Evolutionary conservation across 2,888 invertebrate genomes (phyloP), one percentile per base, ranked within the genome.

Genomic region (Nomada hirtipes): DNA sequence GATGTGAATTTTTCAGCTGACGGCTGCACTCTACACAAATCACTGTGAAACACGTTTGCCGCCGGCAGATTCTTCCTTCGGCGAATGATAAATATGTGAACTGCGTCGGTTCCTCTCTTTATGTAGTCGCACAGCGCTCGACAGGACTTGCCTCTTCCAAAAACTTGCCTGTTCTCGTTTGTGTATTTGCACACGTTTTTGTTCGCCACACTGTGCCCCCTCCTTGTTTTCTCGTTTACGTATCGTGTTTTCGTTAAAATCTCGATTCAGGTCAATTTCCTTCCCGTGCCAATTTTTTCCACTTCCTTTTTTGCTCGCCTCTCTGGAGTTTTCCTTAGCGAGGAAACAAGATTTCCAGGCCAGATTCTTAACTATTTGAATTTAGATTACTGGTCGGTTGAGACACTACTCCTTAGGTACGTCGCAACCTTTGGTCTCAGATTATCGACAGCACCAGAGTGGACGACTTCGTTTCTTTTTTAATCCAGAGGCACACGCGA

Each of bases 21-120:
- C 55, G 11, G 59, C 20, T 63, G 63, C 44, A 13, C 18, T 52
- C 26, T 64, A 26, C 10, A 61, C 18, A 55, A 77, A 69, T 79
- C 77, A 50, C n/a, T 60, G 55, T 42, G 60, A 73, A 59, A 42
- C n/a, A 50, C 64, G 29, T n/a, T 57, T 23, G 57, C 53, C 74
- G 57, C 57, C 15, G 18, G 23, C 71, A 20, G 20, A 20, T 77
- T 76, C 18, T 26, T 70, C 64, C 50, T 77, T 75, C 70, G 60
- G 15, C 36, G 65, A 84, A 83, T 70, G 61, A 86, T 86, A 85
- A 89, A 86, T 89, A 88, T 89, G 81, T 77, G 79, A 87, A 86
- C 79, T 77, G n/a, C 76, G 82, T 60, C 55, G 60, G 52, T 4
- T 47, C 13, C 18, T 26, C 18, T 55, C 23, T 53, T 60, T 47